phyloP scores from a whole-genome alignment of 2,113 vertebrate genomes.

The Coracopsis vasa region DNA sequence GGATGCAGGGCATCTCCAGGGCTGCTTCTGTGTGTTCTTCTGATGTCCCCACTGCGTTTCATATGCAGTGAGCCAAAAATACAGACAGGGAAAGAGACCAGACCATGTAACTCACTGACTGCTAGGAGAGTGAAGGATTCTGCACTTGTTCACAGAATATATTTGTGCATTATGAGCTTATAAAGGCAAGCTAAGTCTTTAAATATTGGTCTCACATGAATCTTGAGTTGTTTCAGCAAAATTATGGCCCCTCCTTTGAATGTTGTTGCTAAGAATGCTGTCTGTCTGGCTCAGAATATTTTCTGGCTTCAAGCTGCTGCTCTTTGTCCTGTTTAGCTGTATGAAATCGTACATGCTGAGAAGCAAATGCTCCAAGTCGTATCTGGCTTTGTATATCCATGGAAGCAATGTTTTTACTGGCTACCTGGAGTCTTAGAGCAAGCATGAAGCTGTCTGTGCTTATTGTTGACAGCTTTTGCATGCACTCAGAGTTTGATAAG shows the following conservation, averaged over 20 bases:
- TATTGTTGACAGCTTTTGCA: not conserved
- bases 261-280: not conserved
- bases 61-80: not conserved
- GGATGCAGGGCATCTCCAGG: not conserved
- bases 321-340: not conserved
- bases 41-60: not conserved
- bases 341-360: not conserved
- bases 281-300: not conserved
- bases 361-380: not conserved
- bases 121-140: not conserved
- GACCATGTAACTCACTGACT: fast-evolving
- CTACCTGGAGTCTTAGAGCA: not conserved
- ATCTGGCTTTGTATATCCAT: not conserved
- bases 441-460: not conserved
- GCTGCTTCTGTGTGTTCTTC: not conserved
- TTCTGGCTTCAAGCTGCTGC: not conserved
- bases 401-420: not conserved
- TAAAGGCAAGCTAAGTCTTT: not conserved
- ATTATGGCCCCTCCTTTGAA: not conserved
- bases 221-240: not conserved
- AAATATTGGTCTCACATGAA: not conserved
- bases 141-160: not conserved
- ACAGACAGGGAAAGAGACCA: not conserved
- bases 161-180: not conserved
- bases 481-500: not conserved